Conservation (phyloP, 1,140 invertebrate species). For the Heliconius melpomene region DNA sequence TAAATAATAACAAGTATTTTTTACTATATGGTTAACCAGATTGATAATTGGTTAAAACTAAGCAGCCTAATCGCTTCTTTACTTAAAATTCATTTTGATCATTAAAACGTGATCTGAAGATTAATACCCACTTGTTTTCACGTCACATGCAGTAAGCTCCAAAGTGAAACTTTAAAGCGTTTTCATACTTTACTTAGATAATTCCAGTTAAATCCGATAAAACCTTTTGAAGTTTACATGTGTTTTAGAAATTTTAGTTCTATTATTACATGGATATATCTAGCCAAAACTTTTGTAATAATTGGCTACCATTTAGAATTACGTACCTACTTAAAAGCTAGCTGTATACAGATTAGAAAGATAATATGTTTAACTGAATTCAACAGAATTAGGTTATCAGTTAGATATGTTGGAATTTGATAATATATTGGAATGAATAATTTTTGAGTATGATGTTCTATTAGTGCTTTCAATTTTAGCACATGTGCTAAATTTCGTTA, state of each 20-base stretch:
- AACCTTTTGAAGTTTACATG: neutral
- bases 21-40: neutral
- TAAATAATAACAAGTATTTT: neutral
- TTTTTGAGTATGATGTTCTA: too few relatives aligned
- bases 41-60: conserved; percentile 7
- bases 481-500: too few relatives aligned
- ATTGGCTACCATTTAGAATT: too few relatives aligned
- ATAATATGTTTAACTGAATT: too few relatives aligned
- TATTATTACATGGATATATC: neutral
- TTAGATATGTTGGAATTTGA: too few relatives aligned
- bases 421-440: too few relatives aligned
- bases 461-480: too few relatives aligned
- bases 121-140: neutral
- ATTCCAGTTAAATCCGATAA: neutral
- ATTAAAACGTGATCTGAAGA: neutral
- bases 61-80: neutral
- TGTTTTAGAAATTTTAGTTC: neutral
- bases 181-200: neutral
- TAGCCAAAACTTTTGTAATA: neutral
- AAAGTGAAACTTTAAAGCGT: conserved; percentile 3
- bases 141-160: neutral
- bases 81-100: neutral
- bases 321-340: too few relatives aligned
- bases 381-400: too few relatives aligned
- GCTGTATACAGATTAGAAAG: too few relatives aligned